These are phyloP conservation scores for Leucania comma DNA, from an alignment of 2,888 invertebrate genomes.

Conservation along the genomic window DNA sequence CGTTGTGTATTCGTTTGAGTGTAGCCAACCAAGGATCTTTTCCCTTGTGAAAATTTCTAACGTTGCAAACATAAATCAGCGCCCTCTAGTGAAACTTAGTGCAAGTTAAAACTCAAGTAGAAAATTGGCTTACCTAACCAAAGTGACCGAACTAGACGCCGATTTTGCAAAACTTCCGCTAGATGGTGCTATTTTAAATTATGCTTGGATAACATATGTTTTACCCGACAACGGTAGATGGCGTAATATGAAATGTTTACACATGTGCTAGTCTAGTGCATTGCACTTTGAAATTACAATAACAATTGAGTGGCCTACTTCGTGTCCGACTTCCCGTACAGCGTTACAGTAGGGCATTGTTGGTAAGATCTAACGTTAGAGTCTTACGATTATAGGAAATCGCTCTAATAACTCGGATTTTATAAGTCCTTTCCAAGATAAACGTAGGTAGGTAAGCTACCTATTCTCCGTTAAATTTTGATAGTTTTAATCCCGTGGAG, in stretches of 20 bases:
- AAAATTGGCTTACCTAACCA: background rate
- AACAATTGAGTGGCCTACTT: constrained; percentile 14
- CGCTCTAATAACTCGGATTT: background rate
- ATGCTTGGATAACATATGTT: background rate
- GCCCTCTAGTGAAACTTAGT: constrained; percentile 21
- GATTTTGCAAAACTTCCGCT: background rate
- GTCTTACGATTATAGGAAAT: constrained; percentile 3
- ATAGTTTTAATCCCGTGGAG: too few species aligned
- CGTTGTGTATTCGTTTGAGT: background rate
- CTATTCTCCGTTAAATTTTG: too few species aligned
- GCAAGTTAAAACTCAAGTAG: too few species aligned
- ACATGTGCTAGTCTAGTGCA: background rate
- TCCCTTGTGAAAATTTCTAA: background rate
- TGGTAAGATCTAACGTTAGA: background rate
- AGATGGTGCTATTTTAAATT: constrained; percentile 24
- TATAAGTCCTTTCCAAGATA: constrained; percentile 18
- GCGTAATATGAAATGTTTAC: background rate
- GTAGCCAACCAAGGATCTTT: background rate
- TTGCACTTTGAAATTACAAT: constrained; percentile 8
- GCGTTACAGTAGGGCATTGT: constrained; percentile 10
- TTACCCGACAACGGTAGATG: background rate
- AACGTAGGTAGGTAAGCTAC: background rate
- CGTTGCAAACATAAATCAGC: background rate
- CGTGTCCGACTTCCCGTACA: constrained; percentile 3
- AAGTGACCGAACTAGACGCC: background rate